Base-by-base conservation (phyloP, 2,888 invertebrate species). In the Drosophila affinis region DNA sequence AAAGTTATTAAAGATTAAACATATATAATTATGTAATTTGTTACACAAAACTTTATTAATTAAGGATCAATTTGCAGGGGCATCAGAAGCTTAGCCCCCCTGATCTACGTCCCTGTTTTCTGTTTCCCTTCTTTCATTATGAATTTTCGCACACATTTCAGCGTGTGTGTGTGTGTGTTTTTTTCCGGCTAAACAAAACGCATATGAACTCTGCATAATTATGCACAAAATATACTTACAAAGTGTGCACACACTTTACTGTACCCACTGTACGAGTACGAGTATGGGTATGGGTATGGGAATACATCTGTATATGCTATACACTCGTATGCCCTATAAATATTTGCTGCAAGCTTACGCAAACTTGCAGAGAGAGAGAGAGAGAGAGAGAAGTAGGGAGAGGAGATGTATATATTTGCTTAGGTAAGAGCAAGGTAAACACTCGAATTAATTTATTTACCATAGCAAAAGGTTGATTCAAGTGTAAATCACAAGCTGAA, bases 151-250 rank as follows among this genome's bases (percentile, higher is more conserved):
- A 45, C 21, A 73, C 21, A 73, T 62, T 65, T 78, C 78, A 82
- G 76, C 76, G 80, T 77, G 14, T 39, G 10, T 34, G 29, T 77
- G 63, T 72, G 63, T 65, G 3, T 45, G n/a, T 63, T 46, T 62
- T 62, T 63, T 62, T 52, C 62, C 78, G 65, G 70, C 81, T 76
- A 78, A 78, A 81, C 79, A 79, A 65, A 81, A 75, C 72, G 62
- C 68, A 81, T 77, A 75, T 70, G 69, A 78, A 68, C 81, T 77
- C 55, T 81, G 80, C 77, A 83, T 81, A 81, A 81, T 83, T 81
- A 80, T 83, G 80, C 80, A 68, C 76, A 81, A 83, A 77, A 78
- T 62, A 60, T 45, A 39, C 5, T 17, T 47, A 54, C 49, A 56
- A 49, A 49, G 48, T 56, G 24, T 39, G 32, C 51, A 27, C 57